Evolutionary conservation across 2,888 invertebrate species (phyloP), one percentile per base, ranked within the genome.

Genomic region (Lasioglossum morio): DNA sequence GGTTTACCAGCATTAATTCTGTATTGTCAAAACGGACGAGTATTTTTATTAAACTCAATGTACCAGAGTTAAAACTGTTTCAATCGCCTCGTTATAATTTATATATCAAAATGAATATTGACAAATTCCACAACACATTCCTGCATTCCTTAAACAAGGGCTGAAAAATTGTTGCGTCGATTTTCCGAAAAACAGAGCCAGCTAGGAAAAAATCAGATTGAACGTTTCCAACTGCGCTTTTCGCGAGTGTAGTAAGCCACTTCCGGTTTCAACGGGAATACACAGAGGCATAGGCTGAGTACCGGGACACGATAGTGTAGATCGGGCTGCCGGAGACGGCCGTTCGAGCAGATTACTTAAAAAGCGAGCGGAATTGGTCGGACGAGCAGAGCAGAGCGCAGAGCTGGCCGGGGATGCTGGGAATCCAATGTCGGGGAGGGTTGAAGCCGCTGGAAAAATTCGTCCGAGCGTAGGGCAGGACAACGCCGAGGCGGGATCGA

Each of bases 401-500:
- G 53, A 23, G 10, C n/a, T 16, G 7, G 60, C 27, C 5, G 66
- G 66, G 66, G 34, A 34, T 8, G 66, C 34, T 66, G 19, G 34
- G 34, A 66, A 66, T 66, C 66, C 66, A 66, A 66, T 66, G 66
- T 66, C 66, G 66, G 66, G 66, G 30, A 34, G 66, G 66, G 66
- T 66, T 27, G 66, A 66, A 66, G 34, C 66, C 34, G 66, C 8
- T 30, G 34, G 48, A 72, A 72, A 72, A 72, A 72, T 48, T 83
- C 76, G 53, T 60, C 77, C 27, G 27, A 57, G 34, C 43, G 34
- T 30, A 66, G 77, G 30, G 72, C 30, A 46, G 78, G 66, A 63
- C 72, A 82, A 82, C 75, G 82, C 23, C 75, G n/a, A 72, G 75
- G 66, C 57, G 75, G 80, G 77, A 75, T 75, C 79, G 76, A 81